Percentiles rank a stretch among this genome's conserved stretches.
Evolutionary conservation across 2,113 vertebrate species (phyloP).

Genomic region (Carettochelys insculpta): DNA sequence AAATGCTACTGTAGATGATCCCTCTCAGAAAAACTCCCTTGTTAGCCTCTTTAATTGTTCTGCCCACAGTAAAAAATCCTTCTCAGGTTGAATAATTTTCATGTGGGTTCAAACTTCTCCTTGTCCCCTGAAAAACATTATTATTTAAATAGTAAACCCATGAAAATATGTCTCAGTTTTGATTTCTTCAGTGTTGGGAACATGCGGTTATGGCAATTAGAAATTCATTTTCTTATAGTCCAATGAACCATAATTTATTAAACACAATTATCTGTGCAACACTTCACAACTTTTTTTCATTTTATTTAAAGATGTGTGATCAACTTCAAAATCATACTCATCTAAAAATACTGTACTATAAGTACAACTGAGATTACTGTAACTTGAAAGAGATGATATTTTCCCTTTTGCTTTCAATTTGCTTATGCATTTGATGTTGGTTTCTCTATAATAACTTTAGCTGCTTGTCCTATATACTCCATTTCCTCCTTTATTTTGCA

Average conservation of each 20-base stretch:
- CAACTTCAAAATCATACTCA: neutral
- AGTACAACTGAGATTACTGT: neutral
- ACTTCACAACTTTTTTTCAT: neutral
- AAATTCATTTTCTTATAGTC: too few species aligned
- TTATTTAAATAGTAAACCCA: neutral
- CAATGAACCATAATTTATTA: neutral
- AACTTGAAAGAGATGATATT: neutral
- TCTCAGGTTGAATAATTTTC: neutral
- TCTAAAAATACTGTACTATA: neutral
- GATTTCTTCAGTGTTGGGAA: neutral
- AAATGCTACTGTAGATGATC: too few species aligned
- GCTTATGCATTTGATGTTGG: neutral
- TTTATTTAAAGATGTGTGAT: neutral
- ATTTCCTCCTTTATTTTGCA: too few species aligned
- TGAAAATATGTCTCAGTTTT: neutral
- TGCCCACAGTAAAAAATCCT: neutral
- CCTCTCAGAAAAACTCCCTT: neutral
- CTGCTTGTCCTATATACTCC: neutral
- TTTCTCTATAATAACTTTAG: neutral
- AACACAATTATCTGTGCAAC: neutral
- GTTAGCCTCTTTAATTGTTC: neutral
- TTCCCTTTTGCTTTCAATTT: neutral
- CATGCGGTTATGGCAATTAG: too few species aligned
- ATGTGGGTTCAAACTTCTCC: neutral
- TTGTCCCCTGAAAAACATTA: neutral